phyloP scores from a whole-genome alignment of 2,888 invertebrate genomes.

The Hipparchia semele region DNA sequence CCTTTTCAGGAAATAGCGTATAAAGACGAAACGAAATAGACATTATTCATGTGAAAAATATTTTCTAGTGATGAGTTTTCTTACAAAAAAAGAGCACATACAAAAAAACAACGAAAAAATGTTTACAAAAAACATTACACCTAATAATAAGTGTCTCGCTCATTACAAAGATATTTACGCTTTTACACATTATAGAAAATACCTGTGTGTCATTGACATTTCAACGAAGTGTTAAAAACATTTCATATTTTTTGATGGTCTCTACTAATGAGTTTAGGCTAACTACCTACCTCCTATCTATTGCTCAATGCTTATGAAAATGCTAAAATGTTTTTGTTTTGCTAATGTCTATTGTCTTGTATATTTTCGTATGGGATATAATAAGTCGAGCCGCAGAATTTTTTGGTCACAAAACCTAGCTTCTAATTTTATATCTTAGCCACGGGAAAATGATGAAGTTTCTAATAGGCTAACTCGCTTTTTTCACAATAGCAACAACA shows the following conservation, averaged over 20 bases:
- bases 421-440: too few relatives aligned
- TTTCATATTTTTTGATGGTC: conserved; percentile 16
- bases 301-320: background rate
- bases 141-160: conserved; percentile 7
- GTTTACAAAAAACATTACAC: conserved; percentile 4
- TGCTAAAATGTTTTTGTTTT: background rate
- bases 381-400: too few relatives aligned
- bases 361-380: background rate
- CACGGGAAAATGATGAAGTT: too few relatives aligned
- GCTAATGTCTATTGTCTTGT: background rate
- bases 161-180: conserved; percentile 16
- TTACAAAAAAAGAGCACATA: background rate
- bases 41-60: conserved; percentile 15
- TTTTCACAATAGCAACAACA: too few relatives aligned
- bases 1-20: background rate
- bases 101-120: conserved; percentile 4
- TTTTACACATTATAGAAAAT: conserved; percentile 16
- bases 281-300: background rate
- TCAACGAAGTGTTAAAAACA: conserved; percentile 7
- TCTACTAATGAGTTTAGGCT: background rate
- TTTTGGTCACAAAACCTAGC: too few relatives aligned
- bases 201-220: conserved; percentile 18
- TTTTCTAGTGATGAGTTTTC: background rate
- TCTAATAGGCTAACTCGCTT: too few relatives aligned
- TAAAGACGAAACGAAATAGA: background rate